Evolutionary conservation across 2,888 invertebrate species (phyloP).

Genomic region (Tetanocera ferruginea): DNA sequence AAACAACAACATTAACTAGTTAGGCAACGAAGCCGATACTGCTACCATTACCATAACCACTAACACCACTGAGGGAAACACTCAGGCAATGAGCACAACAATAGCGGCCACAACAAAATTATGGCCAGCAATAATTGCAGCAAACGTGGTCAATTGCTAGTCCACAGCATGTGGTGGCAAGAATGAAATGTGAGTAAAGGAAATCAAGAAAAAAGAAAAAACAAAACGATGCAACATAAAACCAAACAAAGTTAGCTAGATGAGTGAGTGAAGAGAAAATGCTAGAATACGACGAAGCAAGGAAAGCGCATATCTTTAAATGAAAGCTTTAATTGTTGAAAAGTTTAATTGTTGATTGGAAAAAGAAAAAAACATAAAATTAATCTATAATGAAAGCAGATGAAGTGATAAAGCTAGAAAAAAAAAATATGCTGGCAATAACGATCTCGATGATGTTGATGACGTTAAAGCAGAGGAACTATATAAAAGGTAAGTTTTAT

Average conservation of each 20-base stretch:
- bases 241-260: neutral
- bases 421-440: neutral
- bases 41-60: neutral
- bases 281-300: neutral
- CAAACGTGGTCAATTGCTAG: conserved; percentile 21
- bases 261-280: neutral
- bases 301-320: neutral
- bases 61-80: neutral
- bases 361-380: neutral
- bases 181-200: neutral
- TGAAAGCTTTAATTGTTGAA: conserved; percentile 11
- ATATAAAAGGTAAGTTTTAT: neutral
- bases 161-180: conserved; percentile 26
- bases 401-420: conserved; percentile 8
- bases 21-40: neutral
- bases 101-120: neutral
- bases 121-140: conserved; percentile 25
- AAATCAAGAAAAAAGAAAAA: neutral
- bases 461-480: neutral
- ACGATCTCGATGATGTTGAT: neutral
- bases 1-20: conserved; percentile 35
- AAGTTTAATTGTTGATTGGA: conserved; percentile 28
- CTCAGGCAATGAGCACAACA: neutral
- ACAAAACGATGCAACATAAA: neutral
- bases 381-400: neutral